phyloP scores from a whole-genome alignment of 2,888 invertebrate genomes.

The Dorcus hopei region DNA sequence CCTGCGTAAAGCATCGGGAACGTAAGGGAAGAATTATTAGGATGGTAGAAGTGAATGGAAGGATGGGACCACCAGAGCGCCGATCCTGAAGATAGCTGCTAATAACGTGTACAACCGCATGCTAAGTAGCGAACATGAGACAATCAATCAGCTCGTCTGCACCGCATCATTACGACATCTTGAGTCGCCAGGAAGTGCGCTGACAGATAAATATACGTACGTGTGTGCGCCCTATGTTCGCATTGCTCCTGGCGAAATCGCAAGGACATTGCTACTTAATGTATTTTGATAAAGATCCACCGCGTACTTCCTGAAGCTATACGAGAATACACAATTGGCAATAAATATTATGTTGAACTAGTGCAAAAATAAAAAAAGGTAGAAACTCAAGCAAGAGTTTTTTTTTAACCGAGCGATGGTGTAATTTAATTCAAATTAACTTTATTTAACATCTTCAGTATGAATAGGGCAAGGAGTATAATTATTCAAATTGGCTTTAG shows the following conservation, averaged over 20 bases:
- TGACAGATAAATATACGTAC: constrained; percentile 24
- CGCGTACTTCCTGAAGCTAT: no score
- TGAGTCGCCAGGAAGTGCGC: constrained; percentile 28
- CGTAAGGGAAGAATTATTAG: constrained; percentile 1
- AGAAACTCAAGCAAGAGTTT: no score
- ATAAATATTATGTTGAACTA: no score
- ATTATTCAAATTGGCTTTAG: no score
- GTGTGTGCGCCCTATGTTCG: not conserved
- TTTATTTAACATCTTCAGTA: no score
- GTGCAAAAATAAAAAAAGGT: no score
- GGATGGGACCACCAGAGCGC: constrained; percentile 43
- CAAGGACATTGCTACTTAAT: not conserved
- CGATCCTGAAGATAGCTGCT: constrained; percentile 44
- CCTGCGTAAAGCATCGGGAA: not conserved
- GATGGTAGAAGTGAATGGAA: constrained; percentile 17
- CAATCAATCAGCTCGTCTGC: constrained; percentile 40
- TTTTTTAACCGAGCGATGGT: no score
- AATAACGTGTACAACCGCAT: constrained; percentile 45
- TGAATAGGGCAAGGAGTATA: no score
- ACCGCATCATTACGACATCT: constrained; percentile 30
- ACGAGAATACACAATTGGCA: no score
- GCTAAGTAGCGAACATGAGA: constrained; percentile 41
- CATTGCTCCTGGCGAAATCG: not conserved
- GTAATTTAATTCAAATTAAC: no score
- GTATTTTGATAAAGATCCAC: no score